Evolutionary conservation across 1,140 invertebrate species (phyloP), one percentile per base, ranked within the genome.

Genomic region (Chironomus striatipennis): DNA sequence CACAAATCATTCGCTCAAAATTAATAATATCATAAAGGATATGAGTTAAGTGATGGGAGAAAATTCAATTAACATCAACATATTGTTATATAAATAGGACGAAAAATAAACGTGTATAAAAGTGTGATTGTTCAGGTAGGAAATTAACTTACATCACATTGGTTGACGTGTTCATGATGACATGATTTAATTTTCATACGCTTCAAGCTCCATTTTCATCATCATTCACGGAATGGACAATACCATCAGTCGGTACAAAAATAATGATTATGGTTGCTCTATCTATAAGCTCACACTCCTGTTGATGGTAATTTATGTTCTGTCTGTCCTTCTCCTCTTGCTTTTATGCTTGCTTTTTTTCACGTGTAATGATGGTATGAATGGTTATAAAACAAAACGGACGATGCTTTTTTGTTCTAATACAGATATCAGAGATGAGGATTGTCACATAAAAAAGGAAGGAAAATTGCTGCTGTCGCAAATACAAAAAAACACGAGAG

Each of bases 111-210:
- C 24, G 24, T 34, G 24, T 34, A 34, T 34, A 34, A 34, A 34
- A 34, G 24, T 34, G 24, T 34, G 24, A 34, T 34, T 34, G 24
- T 34, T 34, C 24, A 57, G n/a, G 12, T 5, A 12, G 47, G 47
- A 57, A 57, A 57, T 57, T 57, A 57, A 57, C 47, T 57, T 57
- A 57, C 47, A 57, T 57, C 47, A 57, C 47, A 57, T 57, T 57
- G n/a, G 12, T 57, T 57, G 47, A 57, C 47, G n/a, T 57, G 47
- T n/a, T 57, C 47, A 57, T 57, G 47, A 57, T 57, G 47, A 57
- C 47, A 57, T 57, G 47, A 57, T 57, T 57, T 57, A 57, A 57
- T 57, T 57, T 47, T 57, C 47, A n/a, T 57, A 10, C 47, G 47
- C 47, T 57, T 57, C 47, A 57, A 57, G 47, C n/a, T 57, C 15